Percentiles rank a stretch among this genome's conserved stretches.
Evolutionary conservation across 2,888 invertebrate species (phyloP).

Genomic region (Mimachlamys varia): DNA sequence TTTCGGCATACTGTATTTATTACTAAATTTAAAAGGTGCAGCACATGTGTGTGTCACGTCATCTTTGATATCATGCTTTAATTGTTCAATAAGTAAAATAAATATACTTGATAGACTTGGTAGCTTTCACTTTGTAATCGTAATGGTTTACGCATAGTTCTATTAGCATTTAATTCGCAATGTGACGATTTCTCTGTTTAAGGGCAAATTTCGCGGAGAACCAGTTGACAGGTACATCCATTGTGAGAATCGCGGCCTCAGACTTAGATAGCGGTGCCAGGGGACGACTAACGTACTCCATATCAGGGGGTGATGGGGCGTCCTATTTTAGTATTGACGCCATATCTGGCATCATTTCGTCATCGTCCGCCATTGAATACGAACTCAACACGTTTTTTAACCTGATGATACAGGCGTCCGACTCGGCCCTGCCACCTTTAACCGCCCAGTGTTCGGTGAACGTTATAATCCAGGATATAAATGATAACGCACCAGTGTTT

Average conservation of each 20-base stretch:
- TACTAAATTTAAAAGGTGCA: too few species aligned
- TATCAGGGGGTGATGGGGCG: slow-evolving; percentile 54
- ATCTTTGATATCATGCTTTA: too few species aligned
- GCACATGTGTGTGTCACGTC: too few species aligned
- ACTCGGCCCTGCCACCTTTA: not conserved
- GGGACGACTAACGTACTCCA: slow-evolving; percentile 61
- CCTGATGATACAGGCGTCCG: not conserved
- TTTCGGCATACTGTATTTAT: too few species aligned
- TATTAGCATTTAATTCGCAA: not conserved
- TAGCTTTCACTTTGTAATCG: too few species aligned
- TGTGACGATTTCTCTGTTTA: not conserved
- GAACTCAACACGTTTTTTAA: not conserved
- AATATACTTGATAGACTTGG: not conserved
- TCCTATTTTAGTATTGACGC: not conserved
- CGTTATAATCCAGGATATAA: slow-evolving; percentile 47
- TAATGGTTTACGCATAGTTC: not conserved
- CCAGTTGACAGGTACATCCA: slow-evolving; percentile 44
- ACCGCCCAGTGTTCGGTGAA: not conserved
- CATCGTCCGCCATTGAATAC: not conserved
- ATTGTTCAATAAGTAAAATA: too few species aligned
- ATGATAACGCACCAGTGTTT: slow-evolving; percentile 67
- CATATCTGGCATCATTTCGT: not conserved
- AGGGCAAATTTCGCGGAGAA: not conserved
- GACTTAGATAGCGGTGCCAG: slow-evolving; percentile 66
- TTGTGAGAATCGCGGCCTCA: slow-evolving; percentile 54